Evolutionary conservation across 2,797 vertebrate genomes (phyloP).

Genomic region (Tympanoctomys barrerae): DNA sequence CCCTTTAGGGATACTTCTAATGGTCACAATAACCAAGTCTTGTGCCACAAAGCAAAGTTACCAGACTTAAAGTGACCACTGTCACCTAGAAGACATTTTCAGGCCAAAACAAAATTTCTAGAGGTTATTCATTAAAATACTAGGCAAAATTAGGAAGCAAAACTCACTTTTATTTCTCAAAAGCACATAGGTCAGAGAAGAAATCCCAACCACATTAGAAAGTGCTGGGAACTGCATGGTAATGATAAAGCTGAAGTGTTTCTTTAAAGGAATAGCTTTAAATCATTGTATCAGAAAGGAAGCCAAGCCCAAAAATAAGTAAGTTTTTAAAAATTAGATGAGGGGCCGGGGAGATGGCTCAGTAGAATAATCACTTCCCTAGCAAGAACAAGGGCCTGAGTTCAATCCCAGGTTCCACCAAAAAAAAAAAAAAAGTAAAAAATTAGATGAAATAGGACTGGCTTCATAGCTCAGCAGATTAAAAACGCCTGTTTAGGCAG

Average conservation of each 20-base stretch:
- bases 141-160: not conserved
- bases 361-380: not conserved
- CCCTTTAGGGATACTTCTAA: not conserved
- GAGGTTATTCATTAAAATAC: constrained; percentile 29
- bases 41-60: not conserved
- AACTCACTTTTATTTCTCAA: not conserved
- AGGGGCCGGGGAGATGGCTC: not conserved
- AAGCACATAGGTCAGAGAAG: not conserved
- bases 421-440: not conserved
- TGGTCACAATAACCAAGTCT: not conserved
- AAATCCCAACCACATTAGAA: constrained; percentile 15
- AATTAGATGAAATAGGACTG: not conserved
- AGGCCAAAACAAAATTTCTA: not conserved
- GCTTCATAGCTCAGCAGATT: too few relatives aligned
- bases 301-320: not conserved
- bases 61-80: not conserved
- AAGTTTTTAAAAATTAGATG: not conserved
- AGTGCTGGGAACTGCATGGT: not conserved
- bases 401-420: too few relatives aligned
- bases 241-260: not conserved
- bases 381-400: too few relatives aligned
- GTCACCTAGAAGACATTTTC: not conserved
- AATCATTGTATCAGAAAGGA: not conserved
- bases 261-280: not conserved
- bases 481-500: too few relatives aligned